Evolutionary conservation across 2,113 vertebrate species (phyloP).

Genomic region (Actenoides lindsayi): DNA sequence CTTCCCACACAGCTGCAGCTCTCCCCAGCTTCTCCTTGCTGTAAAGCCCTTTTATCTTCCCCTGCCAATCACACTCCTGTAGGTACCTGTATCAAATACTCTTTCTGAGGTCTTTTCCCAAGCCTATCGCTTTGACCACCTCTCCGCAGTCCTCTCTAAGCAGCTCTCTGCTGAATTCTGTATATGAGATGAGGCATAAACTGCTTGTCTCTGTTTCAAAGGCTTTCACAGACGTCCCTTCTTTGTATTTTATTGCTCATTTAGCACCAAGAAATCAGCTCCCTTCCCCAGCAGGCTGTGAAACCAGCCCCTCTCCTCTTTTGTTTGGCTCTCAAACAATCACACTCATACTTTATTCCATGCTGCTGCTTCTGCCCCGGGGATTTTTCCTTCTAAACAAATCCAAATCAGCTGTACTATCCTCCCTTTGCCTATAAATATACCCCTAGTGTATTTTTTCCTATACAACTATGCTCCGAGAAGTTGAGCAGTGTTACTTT

Average conservation of each 20-base stretch:
- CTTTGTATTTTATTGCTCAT: constrained; percentile 6
- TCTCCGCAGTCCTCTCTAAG: background rate
- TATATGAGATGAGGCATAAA: background rate
- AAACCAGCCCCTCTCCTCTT: background rate
- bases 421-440: background rate
- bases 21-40: background rate
- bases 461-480: background rate
- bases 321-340: background rate
- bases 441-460: background rate
- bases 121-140: background rate
- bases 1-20: background rate
- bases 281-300: background rate
- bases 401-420: background rate
- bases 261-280: background rate
- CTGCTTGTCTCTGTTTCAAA: constrained; percentile 14
- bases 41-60: background rate
- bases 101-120: background rate
- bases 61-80: background rate
- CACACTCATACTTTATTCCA: rapidly evolving
- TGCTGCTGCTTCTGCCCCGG: background rate
- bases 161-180: background rate
- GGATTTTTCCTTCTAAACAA: background rate
- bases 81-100: background rate
- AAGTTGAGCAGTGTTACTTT: background rate
- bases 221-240: background rate